Base-by-base conservation (phyloP, 2,113 vertebrate species). In the Corvus cornix region DNA sequence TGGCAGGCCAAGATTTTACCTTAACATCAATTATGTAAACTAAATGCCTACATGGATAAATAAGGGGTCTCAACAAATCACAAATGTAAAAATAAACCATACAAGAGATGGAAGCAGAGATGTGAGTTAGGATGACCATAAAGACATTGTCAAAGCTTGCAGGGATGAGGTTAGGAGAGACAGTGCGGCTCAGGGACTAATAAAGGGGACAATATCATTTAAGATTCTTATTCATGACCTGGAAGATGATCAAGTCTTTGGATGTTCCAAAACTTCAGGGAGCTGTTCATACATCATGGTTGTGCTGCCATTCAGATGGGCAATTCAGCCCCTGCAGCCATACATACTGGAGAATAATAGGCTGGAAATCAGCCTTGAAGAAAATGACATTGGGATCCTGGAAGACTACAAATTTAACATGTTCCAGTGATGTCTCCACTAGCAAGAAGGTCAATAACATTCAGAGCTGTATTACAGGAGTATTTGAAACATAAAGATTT, bases 321-420 rank as follows among this genome's bases (percentile, higher is more conserved):
- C 14, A 39, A 10, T 78, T 82, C 60, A 73, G 16, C 15, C 9
- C 6, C 19, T 30, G 17, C 18, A 72, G 7, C 26, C 31, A 3
- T 52, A 43, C 7, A 3, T 14, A 8, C 7, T 52, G 37, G 5
- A 35, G 26, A 9, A 27, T 14, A 66, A 60, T 1, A 79, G 44
- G 7, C 28, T 79, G 35, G 19, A 83, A 84, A 56, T 10, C 23
- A 67, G 1, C 20, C 52, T 66, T 76, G 30, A 67, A 67, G 17
- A 48, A 62, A 62, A 76, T 33, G 0, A 21, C 2, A 3, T 11
- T 0, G 0, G 10, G 13, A 24, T 44, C 9, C 37, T 26, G 27
- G 24, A 84, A 76, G 16, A n/a, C 22, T 28, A 16, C 4, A 62
- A 56, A 62, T 33, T 31, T 18, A 75, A 31, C 16, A 43, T 4